A percentile compares a stretch with the other conserved stretches of the same genome.
Conservation (phyloP, 2,113 vertebrate species). For the Hydrolagus affinis region DNA sequence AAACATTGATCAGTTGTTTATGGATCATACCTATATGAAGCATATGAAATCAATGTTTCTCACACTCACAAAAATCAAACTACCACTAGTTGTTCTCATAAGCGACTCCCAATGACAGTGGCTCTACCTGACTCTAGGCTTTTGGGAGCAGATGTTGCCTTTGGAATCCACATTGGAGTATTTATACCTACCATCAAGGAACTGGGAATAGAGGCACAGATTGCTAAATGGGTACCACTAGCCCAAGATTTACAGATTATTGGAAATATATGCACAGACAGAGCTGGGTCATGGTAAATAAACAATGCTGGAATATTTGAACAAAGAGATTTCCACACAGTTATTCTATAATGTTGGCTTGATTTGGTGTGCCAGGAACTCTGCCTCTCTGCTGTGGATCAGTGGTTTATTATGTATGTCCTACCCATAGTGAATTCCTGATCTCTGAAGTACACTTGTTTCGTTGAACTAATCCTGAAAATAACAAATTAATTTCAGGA, state of each 20-base stretch:
- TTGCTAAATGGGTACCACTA: conserved; percentile 53
- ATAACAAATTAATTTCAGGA: too few species aligned
- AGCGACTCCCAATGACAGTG: not conserved
- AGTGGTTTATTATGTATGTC: not conserved
- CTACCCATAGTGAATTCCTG: not conserved
- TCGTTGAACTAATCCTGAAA: too few species aligned
- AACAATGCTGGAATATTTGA: not conserved
- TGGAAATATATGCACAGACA: conserved; percentile 56
- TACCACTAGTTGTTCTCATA: too few species aligned
- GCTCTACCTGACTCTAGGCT: conserved; percentile 41
- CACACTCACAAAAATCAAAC: not conserved
- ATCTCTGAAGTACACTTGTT: not conserved
- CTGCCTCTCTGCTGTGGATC: not conserved
- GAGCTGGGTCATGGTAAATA: conserved; percentile 64
- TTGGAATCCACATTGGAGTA: conserved; percentile 39
- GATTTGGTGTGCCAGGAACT: not conserved
- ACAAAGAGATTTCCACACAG: not conserved
- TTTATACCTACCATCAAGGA: conserved; percentile 47
- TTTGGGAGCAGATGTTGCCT: conserved; percentile 37
- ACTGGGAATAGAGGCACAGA: conserved; percentile 58
- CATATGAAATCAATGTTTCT: not conserved
- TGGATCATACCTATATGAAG: not conserved
- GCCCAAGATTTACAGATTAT: conserved; percentile 45
- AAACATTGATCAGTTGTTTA: not conserved
- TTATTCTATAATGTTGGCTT: not conserved